Base-by-base conservation (phyloP, 92 coral and sea anemone genomes). In the Porites lobata region DNA sequence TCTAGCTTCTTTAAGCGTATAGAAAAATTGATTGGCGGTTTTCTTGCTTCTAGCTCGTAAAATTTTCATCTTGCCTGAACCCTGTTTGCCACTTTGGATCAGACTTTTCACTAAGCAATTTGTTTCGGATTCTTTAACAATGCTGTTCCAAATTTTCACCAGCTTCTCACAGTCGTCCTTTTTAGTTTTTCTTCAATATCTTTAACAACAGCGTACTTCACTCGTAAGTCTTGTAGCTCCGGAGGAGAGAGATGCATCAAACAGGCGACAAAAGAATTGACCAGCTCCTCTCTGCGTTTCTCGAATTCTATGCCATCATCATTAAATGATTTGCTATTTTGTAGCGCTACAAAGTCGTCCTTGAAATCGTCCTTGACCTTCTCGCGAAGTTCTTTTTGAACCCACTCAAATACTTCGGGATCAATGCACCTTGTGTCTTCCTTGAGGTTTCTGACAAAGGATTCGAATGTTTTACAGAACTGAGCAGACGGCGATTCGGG, bases 31-130 rank as follows among this genome's bases (percentile, higher is more conserved):
- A 8, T 81, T 66, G 2, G 91, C 91, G 12, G 61, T 62, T 50
- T 72, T 29, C 91, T 11, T 63, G 81, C 61, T 73, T 64, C 50
- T 81, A n/a, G 86, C 91, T 72, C 87, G 82, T 9, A 87, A 76
- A 65, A 87, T 81, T 21, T 81, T 87, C 91, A 87, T 87, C 18
- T n/a, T 53, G 4, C 91, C 91, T 53, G 61, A 15, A 14, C 56
- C 12, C 13, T 47, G 64, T 6, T 24, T 75, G 12, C 65, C 79
- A 58, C 77, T 81, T 71, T 56, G 22, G 53, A 80, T 80, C 47
- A 87, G 65, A 56, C 62, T 22, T 24, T 26, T 26, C 29, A 87
- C 78, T 32, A 87, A 21, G 70, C 7, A 64, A 59, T 63, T 69
- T 64, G 91, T 87, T 87, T 87, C 91, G 56, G 10, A 8, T 75